phyloP scores from a whole-genome alignment of 2,888 invertebrate genomes.

The Fragum fragum region DNA sequence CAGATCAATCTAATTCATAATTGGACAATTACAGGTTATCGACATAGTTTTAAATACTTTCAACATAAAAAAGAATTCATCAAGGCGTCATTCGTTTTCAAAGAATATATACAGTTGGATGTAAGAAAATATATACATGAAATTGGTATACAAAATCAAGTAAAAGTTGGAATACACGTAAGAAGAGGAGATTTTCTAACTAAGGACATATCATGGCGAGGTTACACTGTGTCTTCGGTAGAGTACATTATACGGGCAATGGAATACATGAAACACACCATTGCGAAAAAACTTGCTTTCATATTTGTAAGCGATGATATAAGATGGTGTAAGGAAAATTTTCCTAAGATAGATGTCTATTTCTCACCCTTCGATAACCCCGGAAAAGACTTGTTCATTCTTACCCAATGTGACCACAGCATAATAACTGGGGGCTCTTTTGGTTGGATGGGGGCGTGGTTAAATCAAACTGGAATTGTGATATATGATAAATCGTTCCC shows the following conservation, averaged over 20 bases:
- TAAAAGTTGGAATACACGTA: slow-evolving; percentile 1
- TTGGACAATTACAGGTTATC: slow-evolving; percentile 2
- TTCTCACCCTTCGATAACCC: background rate
- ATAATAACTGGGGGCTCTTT: background rate
- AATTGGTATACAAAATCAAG: background rate
- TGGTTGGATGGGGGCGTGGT: slow-evolving; percentile 16
- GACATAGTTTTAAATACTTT: background rate
- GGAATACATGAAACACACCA: background rate
- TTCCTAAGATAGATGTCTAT: background rate
- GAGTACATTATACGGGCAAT: background rate
- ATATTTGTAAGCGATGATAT: slow-evolving; percentile 2
- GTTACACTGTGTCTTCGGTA: background rate
- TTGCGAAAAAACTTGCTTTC: background rate
- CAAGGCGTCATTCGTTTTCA: background rate
- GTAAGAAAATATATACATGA: background rate
- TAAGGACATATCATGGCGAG: background rate
- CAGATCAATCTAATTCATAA: background rate
- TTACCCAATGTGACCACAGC: background rate
- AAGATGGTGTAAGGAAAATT: background rate
- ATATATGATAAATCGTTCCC: background rate
- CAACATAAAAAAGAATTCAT: background rate
- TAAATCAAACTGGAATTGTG: background rate
- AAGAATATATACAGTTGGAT: background rate
- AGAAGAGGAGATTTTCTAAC: background rate
- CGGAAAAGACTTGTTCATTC: background rate